Conservation (phyloP, 2,797 vertebrate genomes). For the Myotis vivesi region DNA sequence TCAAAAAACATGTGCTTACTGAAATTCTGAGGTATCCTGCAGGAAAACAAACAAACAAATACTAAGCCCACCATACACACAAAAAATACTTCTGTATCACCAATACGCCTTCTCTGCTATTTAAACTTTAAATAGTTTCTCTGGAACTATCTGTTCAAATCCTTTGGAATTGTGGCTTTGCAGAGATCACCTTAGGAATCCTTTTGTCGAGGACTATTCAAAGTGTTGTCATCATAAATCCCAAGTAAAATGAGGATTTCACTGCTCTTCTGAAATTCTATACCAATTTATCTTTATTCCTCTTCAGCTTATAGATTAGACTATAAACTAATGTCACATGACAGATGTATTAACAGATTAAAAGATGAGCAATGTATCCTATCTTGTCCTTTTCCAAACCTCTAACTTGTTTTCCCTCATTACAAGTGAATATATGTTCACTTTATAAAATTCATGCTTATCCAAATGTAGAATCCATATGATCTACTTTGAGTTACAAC, state of each 20-base stretch:
- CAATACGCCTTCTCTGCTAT: not conserved
- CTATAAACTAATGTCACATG: not conserved
- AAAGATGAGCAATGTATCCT: not conserved
- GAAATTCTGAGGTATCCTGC: not conserved
- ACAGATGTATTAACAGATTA: not conserved
- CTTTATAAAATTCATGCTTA: slow-evolving; percentile 23
- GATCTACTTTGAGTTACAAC: not conserved
- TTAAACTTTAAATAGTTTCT: not conserved
- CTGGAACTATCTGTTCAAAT: not conserved
- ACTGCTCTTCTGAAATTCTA: not conserved
- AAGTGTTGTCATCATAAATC: not conserved
- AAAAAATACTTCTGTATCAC: not conserved
- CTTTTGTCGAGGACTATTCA: not conserved
- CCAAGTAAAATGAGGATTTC: not conserved
- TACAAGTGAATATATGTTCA: not conserved
- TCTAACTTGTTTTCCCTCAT: not conserved
- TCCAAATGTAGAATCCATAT: not conserved
- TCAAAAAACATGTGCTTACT: not conserved
- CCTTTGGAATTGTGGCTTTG: not conserved
- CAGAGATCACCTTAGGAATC: not conserved
- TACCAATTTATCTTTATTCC: not conserved
- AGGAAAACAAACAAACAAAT: not conserved
- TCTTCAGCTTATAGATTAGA: not conserved
- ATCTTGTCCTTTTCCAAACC: not conserved
- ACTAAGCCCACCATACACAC: not conserved